Evolutionary conservation across 2,113 vertebrate genomes (phyloP).

Genomic region (Syrmaticus mikado): DNA sequence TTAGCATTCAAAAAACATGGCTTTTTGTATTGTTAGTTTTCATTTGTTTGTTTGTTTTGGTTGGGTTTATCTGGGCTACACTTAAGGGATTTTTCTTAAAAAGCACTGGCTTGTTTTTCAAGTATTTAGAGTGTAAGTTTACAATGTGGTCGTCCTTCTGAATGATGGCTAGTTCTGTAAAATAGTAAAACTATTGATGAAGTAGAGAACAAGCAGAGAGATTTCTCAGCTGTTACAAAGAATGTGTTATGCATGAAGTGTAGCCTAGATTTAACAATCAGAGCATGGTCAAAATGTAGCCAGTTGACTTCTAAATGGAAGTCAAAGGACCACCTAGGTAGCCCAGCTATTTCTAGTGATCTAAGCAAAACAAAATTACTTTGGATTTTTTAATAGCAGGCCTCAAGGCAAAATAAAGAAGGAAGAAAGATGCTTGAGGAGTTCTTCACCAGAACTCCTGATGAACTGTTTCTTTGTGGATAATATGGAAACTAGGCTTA

Average conservation of each 20-base stretch:
- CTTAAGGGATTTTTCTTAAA: neutral
- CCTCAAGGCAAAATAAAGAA: neutral
- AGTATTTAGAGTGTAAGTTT: neutral
- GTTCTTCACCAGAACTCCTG: neutral
- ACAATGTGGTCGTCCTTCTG: slow-evolving; percentile 18
- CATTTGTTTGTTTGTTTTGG: neutral
- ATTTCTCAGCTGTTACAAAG: slow-evolving; percentile 24
- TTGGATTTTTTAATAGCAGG: neutral
- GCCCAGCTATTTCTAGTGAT: neutral
- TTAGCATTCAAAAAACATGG: neutral
- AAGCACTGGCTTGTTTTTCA: neutral
- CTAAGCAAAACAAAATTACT: neutral
- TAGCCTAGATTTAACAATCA: neutral
- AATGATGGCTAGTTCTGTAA: neutral
- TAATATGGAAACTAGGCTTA: neutral
- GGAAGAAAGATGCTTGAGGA: neutral
- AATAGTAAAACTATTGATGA: neutral
- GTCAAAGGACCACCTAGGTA: neutral
- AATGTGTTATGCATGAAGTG: neutral
- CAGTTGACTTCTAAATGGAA: neutral
- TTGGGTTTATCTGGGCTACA: neutral
- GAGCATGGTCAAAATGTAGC: neutral
- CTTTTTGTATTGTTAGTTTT: neutral
- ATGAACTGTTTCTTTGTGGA: neutral
- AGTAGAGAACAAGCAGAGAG: neutral